Evolutionary conservation across 2,113 vertebrate genomes (phyloP), one percentile per base, ranked within the genome.

Genomic region (Onychostoma macrolepis): DNA sequence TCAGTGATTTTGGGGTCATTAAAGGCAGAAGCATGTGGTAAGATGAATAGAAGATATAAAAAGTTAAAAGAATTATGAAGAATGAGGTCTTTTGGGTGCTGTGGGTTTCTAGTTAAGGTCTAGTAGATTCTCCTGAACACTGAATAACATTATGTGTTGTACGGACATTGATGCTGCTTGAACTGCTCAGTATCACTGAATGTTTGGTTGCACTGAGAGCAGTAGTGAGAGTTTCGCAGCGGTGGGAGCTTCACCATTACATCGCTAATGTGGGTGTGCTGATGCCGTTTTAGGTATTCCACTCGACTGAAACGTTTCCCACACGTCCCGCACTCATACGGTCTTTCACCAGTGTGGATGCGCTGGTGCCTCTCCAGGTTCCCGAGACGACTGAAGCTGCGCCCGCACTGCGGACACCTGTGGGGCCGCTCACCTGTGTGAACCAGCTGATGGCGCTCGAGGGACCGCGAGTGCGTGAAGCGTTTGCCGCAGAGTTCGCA

Each of bases 371-470:
- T 93, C 72, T 95, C 94, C 77, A 97, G 90, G 85, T 96, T 96
- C 10, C 94, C 95, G 0, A 95, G 95, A 1, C 95, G 95, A 53
- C 95, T 95, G 87, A 97, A 97, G 88, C 93, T 93, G 91, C 95
- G 91, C 2, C 95, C 96, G 1, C 95, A 96, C 61, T 95, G 93
- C 0, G 91, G 91, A 87, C 96, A 96, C 15, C 91, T 90, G 87
- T 95, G 95, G 1, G 95, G 94, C 65, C 94, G 92, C 93, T 98
- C 97, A 0, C 97, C 96, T 0, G 97, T 98, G 94, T 99, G 97
- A 85, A 98, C 97, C 80, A 97, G 95, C 26, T 97, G 97, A 91
- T 99, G 97, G n/a, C 97, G 96, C 88, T 97, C 97, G 30, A 99
- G 94, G 11, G 97, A 97, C 89, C 97, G 97, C 0, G 96, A 97